Percentiles rank a stretch among this genome's conserved stretches.
Evolutionary conservation across 2,797 vertebrate genomes (phyloP).

Genomic region (Platalea minor): DNA sequence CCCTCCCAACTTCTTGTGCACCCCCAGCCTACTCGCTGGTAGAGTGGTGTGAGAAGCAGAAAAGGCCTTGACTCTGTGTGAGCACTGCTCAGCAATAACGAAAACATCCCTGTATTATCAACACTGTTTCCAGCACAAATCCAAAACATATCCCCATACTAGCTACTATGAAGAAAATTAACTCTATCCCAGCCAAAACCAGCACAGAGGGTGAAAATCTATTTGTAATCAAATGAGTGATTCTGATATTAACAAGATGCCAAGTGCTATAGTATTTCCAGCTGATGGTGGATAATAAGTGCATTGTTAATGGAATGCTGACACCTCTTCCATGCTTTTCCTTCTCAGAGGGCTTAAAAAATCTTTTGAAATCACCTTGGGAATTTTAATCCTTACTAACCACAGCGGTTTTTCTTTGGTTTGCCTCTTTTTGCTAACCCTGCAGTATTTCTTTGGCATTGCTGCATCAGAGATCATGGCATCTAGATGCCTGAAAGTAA

Average conservation of each 20-base stretch:
- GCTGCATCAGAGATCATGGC: background rate
- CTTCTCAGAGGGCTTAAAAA: background rate
- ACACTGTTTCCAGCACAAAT: too few species aligned
- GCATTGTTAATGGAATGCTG: background rate
- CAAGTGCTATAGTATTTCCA: background rate
- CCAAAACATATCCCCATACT: too few species aligned
- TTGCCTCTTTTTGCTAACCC: background rate
- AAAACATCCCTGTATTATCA: too few species aligned
- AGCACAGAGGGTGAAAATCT: background rate
- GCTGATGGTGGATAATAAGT: background rate
- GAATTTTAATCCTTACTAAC: background rate
- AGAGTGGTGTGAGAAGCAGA: too few species aligned
- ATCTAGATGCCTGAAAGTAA: slow-evolving; percentile 50
- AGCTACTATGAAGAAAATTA: too few species aligned
- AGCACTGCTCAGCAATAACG: too few species aligned
- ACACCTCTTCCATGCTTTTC: background rate
- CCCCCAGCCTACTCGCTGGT: too few species aligned
- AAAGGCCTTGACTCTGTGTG: too few species aligned
- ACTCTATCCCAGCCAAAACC: too few species aligned
- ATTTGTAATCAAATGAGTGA: slow-evolving; percentile 24
- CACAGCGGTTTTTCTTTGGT: background rate
- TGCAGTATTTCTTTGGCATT: background rate
- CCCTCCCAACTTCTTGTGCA: too few species aligned
- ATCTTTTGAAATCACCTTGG: background rate
- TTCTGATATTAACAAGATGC: slow-evolving; percentile 28